phyloP scores from a whole-genome alignment of 2,113 vertebrate species.

The Leptobrachium leishanense region DNA sequence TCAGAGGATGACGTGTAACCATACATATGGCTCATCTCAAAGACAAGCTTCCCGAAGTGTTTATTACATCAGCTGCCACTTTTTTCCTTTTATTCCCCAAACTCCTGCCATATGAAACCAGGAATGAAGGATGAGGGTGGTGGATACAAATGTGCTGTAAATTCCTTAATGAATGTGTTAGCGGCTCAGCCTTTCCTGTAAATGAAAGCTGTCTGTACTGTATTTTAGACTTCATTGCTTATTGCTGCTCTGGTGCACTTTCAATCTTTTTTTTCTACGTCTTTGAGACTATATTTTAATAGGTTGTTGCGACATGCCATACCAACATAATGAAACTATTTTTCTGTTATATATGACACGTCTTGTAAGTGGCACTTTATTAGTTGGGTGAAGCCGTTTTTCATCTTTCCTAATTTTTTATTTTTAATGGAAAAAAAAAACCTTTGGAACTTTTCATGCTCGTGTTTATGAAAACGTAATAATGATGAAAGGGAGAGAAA shows the following conservation, averaged over 20 bases:
- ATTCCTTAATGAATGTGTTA: slow-evolving; percentile 11
- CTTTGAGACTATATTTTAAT: not conserved
- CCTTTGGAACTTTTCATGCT: too few relatives aligned
- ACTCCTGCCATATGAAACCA: not conserved
- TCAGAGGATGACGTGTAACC: too few relatives aligned
- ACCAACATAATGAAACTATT: not conserved
- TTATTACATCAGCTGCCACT: too few relatives aligned
- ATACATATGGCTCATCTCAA: too few relatives aligned
- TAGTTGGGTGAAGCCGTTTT: not conserved
- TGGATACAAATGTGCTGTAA: not conserved
- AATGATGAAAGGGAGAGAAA: too few relatives aligned
- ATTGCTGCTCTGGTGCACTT: not conserved
- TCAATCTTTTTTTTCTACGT: not conserved
- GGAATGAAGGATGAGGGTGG: not conserved
- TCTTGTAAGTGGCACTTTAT: not conserved
- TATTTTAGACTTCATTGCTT: not conserved
- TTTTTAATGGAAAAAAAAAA: too few relatives aligned
- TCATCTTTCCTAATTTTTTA: not conserved
- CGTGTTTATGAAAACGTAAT: too few relatives aligned
- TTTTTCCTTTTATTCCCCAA: too few relatives aligned
- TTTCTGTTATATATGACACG: not conserved
- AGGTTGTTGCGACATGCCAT: not conserved
- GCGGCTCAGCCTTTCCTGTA: not conserved
- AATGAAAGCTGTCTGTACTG: not conserved
- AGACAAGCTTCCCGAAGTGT: too few relatives aligned